A percentile compares a stretch with the other conserved stretches of the same genome.
These are phyloP conservation scores for Rhagophthalmus giganteus DNA, from an alignment of 2,888 invertebrate species.

Conservation along the genomic window DNA sequence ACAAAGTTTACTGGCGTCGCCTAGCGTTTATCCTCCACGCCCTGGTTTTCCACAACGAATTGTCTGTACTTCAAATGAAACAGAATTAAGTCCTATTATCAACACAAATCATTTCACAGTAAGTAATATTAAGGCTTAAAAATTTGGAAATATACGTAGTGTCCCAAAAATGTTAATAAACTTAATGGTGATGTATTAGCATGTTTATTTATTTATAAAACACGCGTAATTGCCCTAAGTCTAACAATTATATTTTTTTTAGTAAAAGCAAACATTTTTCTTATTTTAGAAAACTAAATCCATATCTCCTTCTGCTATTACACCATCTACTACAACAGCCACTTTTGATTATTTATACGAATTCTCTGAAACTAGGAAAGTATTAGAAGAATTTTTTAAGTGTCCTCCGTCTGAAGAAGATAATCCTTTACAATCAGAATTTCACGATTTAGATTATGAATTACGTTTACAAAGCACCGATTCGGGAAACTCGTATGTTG, in stretches of 20 bases:
- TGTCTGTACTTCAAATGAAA: slow-evolving; percentile 54
- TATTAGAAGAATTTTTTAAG: slow-evolving; percentile 89
- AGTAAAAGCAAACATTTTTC: no score
- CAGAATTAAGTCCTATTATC: slow-evolving; percentile 44
- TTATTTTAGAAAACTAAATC: slow-evolving; percentile 10
- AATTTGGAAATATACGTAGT: background rate
- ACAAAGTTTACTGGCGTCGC: slow-evolving; percentile 63
- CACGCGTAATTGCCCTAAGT: no score
- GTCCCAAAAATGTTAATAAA: no score
- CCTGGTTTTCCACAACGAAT: slow-evolving; percentile 84
- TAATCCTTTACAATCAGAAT: slow-evolving; percentile 59
- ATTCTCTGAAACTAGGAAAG: slow-evolving; percentile 90
- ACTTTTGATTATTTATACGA: slow-evolving; percentile 90
- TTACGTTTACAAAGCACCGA: slow-evolving; percentile 66
- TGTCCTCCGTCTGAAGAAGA: slow-evolving; percentile 71
- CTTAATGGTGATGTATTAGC: no score
- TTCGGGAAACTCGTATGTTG: slow-evolving; percentile 75
- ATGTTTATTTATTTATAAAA: no score
- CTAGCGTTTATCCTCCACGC: slow-evolving; percentile 73
- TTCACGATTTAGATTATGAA: slow-evolving; percentile 77
- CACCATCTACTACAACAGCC: slow-evolving; percentile 52
- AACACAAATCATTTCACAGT: slow-evolving; percentile 50
- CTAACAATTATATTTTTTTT: no score
- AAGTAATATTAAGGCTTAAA: slow-evolving; percentile 33
- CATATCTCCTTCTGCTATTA: slow-evolving; percentile 13